Conservation (phyloP, 2,113 vertebrate genomes). For the Protomyctophum bolini region DNA sequence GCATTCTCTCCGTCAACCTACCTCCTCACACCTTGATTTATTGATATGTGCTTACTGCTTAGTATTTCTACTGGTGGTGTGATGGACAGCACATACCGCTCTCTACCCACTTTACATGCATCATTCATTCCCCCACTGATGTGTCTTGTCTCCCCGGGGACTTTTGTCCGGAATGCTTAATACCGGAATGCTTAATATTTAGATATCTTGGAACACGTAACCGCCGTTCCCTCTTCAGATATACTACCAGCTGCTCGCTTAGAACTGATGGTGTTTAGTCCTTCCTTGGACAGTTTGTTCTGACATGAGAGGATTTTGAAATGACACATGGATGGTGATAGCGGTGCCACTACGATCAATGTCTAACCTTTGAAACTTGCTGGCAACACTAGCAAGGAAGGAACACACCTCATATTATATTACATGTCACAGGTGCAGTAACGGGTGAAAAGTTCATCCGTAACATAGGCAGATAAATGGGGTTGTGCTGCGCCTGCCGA, state of each 20-base stretch:
- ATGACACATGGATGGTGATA: not conserved
- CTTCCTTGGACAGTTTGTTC: not conserved
- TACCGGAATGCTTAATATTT: constrained; percentile 35
- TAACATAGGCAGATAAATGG: not conserved
- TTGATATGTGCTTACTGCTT: not conserved
- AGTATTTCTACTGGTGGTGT: constrained; percentile 8
- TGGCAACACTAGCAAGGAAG: not conserved
- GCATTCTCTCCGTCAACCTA: no score
- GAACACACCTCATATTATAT: not conserved
- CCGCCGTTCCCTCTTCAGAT: not conserved
- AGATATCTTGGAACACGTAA: not conserved
- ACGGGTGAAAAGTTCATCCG: not conserved
- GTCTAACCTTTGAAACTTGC: not conserved
- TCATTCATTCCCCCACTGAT: constrained; percentile 66
- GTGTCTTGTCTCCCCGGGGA: constrained; percentile 21
- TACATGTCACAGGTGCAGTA: not conserved
- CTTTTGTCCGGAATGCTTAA: constrained; percentile 41
- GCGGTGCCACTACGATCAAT: not conserved
- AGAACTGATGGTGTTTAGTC: not conserved
- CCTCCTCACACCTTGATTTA: no score
- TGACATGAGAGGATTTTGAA: not conserved
- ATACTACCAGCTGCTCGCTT: not conserved
- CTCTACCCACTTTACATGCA: constrained; percentile 42
- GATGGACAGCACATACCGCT: constrained; percentile 14
- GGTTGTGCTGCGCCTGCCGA: not conserved